Evolutionary conservation across 2,797 vertebrate genomes (phyloP).

Genomic region (Anas bernieri): DNA sequence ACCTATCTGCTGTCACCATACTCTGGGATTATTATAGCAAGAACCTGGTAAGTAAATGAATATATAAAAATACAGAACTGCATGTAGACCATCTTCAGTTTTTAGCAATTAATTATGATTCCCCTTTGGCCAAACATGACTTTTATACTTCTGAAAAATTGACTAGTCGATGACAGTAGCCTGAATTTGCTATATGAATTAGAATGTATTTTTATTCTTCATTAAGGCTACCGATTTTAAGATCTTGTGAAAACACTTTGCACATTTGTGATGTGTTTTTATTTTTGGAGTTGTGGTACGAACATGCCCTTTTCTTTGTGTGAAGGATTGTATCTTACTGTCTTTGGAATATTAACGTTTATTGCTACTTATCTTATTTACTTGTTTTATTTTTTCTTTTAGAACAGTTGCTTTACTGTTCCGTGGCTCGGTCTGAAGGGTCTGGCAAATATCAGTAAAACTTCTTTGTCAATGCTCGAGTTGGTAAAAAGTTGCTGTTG

Average conservation of each 20-base stretch:
- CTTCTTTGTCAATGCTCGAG: slow-evolving; percentile 87
- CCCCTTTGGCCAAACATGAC: background rate
- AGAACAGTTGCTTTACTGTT: slow-evolving; percentile 90
- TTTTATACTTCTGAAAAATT: background rate
- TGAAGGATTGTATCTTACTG: background rate
- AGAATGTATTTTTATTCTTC: background rate
- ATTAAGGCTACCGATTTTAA: background rate
- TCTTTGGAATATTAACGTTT: background rate
- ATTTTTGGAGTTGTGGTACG: background rate
- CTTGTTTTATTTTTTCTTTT: slow-evolving; percentile 23
- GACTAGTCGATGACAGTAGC: background rate
- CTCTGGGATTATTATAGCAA: slow-evolving; percentile 97
- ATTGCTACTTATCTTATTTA: background rate
- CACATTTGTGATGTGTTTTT: background rate
- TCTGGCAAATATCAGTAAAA: slow-evolving; percentile 84
- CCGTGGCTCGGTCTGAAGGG: slow-evolving; percentile 92
- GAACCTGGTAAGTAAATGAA: slow-evolving; percentile 86
- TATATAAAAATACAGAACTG: background rate
- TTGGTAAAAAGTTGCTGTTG: slow-evolving; percentile 87
- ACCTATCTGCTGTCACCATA: slow-evolving; percentile 82
- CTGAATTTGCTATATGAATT: background rate
- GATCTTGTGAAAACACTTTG: background rate
- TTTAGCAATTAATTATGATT: slow-evolving; percentile 2
- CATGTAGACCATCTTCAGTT: background rate
- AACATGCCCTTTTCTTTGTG: background rate